Evolutionary conservation across 1,140 invertebrate species (phyloP).

Genomic region (Phymorhynchus buccinoides): DNA sequence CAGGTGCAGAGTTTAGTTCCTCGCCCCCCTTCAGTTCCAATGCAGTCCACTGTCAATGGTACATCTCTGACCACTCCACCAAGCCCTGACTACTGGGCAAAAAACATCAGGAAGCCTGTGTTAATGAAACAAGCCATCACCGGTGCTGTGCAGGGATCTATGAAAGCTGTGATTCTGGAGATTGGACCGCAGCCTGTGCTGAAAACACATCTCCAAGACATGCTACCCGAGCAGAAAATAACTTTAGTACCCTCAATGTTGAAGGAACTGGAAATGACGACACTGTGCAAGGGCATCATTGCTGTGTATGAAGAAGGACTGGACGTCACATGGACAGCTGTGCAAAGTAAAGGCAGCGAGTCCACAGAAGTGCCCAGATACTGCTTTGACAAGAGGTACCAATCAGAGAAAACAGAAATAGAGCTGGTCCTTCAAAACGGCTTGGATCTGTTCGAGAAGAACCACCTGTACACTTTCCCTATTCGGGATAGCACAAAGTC

Average conservation of each 20-base stretch:
- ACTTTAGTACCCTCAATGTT: slow-evolving; percentile 38
- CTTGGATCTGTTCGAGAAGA: background rate
- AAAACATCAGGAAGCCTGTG: slow-evolving; percentile 54
- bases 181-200: slow-evolving; percentile 59
- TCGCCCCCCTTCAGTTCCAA: background rate
- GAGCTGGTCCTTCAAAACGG: background rate
- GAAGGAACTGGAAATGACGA: slow-evolving; percentile 41
- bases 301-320: slow-evolving; percentile 42
- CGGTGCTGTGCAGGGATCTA: slow-evolving; percentile 24
- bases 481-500: slow-evolving; percentile 8
- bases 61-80: slow-evolving; percentile 8
- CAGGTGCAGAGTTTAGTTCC: background rate
- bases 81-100: slow-evolving; percentile 49
- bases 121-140: slow-evolving; percentile 46
- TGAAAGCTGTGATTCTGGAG: slow-evolving; percentile 51
- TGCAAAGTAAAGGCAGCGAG: slow-evolving; percentile 22
- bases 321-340: slow-evolving; percentile 43
- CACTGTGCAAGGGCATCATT: slow-evolving; percentile 32
- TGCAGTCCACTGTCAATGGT: slow-evolving; percentile 56
- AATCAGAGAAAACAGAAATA: background rate
- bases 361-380: slow-evolving; percentile 40
- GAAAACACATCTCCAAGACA: slow-evolving; percentile 46
- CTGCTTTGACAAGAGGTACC: slow-evolving; percentile 33
- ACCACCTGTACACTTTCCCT: background rate
- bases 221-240: background rate